These are phyloP conservation scores for Cyanoramphus novaezelandiae DNA, from an alignment of 2,113 vertebrate genomes.

Conservation along the genomic window DNA sequence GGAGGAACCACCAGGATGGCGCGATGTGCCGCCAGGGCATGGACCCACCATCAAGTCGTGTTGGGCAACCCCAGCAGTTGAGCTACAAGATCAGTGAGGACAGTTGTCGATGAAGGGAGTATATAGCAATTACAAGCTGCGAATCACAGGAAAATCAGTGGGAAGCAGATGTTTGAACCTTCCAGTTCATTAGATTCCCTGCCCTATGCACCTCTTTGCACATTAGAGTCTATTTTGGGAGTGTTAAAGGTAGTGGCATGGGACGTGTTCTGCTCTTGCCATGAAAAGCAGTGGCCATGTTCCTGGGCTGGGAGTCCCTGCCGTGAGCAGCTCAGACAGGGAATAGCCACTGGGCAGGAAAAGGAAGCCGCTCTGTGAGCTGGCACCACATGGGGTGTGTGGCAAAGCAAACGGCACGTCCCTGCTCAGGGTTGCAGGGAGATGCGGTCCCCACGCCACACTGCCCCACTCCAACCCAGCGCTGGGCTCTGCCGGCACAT, in stretches of 20 bases:
- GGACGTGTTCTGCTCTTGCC: background rate
- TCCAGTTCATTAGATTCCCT: background rate
- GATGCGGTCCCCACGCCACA: background rate
- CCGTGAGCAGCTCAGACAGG: background rate
- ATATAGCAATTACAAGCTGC: background rate
- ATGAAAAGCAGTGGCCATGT: background rate
- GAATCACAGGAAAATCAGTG: background rate
- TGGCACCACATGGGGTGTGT: rapidly evolving
- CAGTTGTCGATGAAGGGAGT: background rate
- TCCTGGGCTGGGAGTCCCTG: background rate
- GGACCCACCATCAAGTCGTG: too few relatives aligned
- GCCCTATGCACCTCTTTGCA: background rate
- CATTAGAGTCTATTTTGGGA: background rate
- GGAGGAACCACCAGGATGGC: rapidly evolving
- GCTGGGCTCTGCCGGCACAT: rapidly evolving
- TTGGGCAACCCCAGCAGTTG: background rate
- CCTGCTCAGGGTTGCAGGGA: rapidly evolving
- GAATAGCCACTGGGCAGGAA: background rate
- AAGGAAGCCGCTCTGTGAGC: background rate
- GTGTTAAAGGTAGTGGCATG: background rate
- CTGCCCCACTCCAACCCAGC: background rate
- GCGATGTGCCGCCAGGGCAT: rapidly evolving
- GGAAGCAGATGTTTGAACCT: background rate
- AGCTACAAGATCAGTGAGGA: background rate
- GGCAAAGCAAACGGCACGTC: background rate